Evolutionary conservation across 2,888 invertebrate genomes (phyloP), one percentile per base, ranked within the genome.

Genomic region (Odontomyia ornata): DNA sequence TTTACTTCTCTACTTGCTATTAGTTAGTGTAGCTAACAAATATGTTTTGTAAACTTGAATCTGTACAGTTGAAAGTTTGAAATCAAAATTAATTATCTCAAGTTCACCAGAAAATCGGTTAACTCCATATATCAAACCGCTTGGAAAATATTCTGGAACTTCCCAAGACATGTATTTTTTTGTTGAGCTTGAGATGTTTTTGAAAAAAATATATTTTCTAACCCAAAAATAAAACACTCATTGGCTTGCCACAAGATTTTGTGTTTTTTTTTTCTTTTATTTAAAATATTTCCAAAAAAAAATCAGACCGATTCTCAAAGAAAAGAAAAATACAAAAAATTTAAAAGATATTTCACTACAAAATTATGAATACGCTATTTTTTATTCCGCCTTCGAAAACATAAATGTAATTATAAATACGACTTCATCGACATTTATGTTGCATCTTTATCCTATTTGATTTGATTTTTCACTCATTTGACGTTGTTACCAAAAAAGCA

Each of bases 11-110:
- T 72, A 56, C 9, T 57, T 7, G 25, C 28, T 57, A 72, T 28
- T 52, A 73, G 60, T 60, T 57, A 73, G 57, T 57, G 28, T 60
- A 73, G 73, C 60, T 60, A 57, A 18, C 11, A 57, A 73, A 73
- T 1, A 21, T 69, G 64, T 64, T 64, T 64, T 64, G 64, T 64
- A 64, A 28, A 64, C 11, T 27, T n/a, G n/a, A 30, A 27, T 9
- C 28, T 64, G 27, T 28, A 64, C 25, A 23, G 64, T 60, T 60
- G 13, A 60, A 60, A 36, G 36, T 18, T 60, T 23, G 60, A 60
- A 60, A 11, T 21, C 0, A 64, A 30, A 1, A 5, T 15, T 36
- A 36, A 9, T 5, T n/a, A 11, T 23, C 25, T 30, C 9, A 30
- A 30, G 64, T 30, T 30, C 30, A 64, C 13, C 28, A 30, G n/a